phyloP scores from a whole-genome alignment of 2,797 vertebrate genomes.

The Zalophus californianus region DNA sequence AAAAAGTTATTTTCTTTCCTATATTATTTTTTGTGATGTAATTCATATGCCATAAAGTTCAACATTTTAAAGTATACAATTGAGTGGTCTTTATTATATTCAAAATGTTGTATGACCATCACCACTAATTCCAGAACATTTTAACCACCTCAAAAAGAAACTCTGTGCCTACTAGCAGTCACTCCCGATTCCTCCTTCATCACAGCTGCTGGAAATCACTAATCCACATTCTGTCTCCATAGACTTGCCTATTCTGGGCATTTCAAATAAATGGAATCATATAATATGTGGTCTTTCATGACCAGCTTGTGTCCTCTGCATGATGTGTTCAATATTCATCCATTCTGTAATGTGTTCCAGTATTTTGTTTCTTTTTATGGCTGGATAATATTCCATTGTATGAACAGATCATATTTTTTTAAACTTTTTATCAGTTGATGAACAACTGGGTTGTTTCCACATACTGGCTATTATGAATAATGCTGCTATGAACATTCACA shows the following conservation, averaged over 20 bases:
- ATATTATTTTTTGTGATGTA: conserved; percentile 27
- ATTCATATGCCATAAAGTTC: conserved; percentile 20
- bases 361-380: not conserved
- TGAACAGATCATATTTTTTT: not conserved
- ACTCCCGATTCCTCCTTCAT: not conserved
- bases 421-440: not conserved
- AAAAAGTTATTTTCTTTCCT: not conserved
- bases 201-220: not conserved
- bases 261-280: not conserved
- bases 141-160: not conserved
- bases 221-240: not conserved
- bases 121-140: not conserved
- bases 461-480: not conserved
- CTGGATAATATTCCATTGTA: not conserved
- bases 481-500: not conserved
- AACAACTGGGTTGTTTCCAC: not conserved
- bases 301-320: not conserved
- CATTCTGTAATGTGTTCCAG: not conserved
- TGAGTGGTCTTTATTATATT: not conserved
- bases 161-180: not conserved
- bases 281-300: not conserved
- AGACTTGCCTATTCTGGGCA: not conserved
- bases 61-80: not conserved
- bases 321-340: not conserved
- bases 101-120: not conserved